phyloP scores from a whole-genome alignment of 2,113 vertebrate genomes.

The Grammomys dolichurus region DNA sequence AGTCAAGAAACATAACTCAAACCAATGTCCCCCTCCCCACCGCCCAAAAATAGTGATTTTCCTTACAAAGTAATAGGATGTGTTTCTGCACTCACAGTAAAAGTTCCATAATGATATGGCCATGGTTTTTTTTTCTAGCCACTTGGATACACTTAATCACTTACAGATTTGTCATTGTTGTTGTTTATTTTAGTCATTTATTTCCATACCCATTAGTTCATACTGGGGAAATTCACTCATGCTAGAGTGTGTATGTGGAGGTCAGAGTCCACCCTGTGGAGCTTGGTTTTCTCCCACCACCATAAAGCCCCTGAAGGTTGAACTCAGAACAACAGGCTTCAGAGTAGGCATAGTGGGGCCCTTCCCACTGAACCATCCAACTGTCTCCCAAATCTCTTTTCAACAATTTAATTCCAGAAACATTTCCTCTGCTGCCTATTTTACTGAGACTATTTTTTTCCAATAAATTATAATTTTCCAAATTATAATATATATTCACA shows the following conservation, averaged over 20 bases:
- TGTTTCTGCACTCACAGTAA: constrained; percentile 32
- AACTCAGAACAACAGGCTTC: background rate
- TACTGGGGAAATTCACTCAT: background rate
- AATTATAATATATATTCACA: background rate
- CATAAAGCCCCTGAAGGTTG: too few species aligned
- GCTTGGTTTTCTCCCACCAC: background rate
- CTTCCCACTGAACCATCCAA: background rate
- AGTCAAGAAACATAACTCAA: constrained; percentile 36
- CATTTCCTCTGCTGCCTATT: background rate
- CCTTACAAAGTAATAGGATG: background rate
- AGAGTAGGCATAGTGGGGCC: background rate
- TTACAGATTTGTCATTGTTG: background rate
- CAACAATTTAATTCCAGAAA: constrained; percentile 46
- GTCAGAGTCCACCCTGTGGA: background rate
- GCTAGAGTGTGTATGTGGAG: background rate
- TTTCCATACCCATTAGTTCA: background rate
- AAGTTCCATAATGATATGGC: background rate
- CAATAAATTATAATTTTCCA: background rate
- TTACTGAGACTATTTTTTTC: background rate
- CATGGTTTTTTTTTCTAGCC: background rate
- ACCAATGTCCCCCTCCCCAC: background rate
- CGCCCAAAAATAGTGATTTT: background rate
- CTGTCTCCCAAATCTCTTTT: background rate
- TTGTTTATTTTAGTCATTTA: background rate
- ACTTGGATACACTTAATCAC: background rate